These are phyloP conservation scores for Propithecus coquereli DNA, from an alignment of 2,113 vertebrate genomes.

Conservation along the genomic window DNA sequence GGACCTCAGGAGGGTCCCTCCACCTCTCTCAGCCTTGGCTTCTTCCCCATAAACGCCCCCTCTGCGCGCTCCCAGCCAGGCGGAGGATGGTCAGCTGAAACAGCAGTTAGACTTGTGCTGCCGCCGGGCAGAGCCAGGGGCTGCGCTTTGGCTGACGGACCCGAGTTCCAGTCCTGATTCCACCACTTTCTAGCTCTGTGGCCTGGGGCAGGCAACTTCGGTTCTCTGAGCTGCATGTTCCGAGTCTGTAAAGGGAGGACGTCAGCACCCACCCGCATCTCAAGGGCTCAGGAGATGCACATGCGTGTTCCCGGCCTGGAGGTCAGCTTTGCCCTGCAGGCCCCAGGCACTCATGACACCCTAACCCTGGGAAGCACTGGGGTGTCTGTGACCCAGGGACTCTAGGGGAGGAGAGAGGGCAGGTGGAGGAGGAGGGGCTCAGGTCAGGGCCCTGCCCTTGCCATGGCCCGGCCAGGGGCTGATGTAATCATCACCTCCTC, in stretches of 20 bases:
- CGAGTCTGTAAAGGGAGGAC: neutral
- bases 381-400: neutral
- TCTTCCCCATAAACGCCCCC: neutral
- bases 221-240: neutral
- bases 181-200: neutral
- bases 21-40: neutral
- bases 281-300: neutral
- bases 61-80: neutral
- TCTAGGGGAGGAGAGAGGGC: neutral
- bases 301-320: fast-evolving
- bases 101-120: neutral
- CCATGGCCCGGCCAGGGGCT: neutral
- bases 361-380: neutral
- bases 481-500: neutral
- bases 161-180: neutral
- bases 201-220: neutral
- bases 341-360: neutral
- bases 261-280: fast-evolving
- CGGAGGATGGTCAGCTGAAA: neutral
- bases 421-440: neutral
- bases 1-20: neutral
- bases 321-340: neutral
- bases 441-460: fast-evolving
- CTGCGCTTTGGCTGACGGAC: neutral
- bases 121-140: neutral